Evolutionary conservation across 1,140 invertebrate species (phyloP).

Genomic region (Trissolcus basalis): DNA sequence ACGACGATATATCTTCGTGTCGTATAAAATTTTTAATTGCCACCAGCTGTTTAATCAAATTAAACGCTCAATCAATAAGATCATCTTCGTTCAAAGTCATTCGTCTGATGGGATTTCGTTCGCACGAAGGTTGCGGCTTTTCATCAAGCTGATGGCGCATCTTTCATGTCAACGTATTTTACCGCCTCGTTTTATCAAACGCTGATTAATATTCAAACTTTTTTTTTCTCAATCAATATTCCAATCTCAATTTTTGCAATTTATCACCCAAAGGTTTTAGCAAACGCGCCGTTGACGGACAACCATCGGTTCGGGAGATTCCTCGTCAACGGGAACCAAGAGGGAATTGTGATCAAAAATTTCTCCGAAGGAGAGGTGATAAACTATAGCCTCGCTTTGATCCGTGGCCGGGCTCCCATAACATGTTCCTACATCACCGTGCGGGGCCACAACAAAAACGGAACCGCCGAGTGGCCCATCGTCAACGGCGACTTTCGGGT

Average conservation of each 20-base stretch:
- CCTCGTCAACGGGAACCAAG: constrained; percentile 62
- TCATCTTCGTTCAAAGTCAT: constrained; percentile 12
- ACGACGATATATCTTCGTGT: no score
- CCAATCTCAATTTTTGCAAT: background rate
- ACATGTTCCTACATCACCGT: constrained; percentile 65
- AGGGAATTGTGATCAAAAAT: constrained; percentile 68
- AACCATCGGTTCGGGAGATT: constrained; percentile 57
- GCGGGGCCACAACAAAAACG: constrained; percentile 64
- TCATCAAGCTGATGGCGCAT: background rate
- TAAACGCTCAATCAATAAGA: background rate
- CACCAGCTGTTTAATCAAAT: constrained; percentile 5
- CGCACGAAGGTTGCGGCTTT: constrained; percentile 7
- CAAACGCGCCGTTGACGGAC: constrained; percentile 60
- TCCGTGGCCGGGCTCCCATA: constrained; percentile 65
- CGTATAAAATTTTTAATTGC: no score
- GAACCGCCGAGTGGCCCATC: constrained; percentile 69
- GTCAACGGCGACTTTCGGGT: constrained; percentile 71
- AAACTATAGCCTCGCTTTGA: constrained; percentile 70
- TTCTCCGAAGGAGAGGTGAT: constrained; percentile 68
- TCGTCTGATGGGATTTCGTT: constrained; percentile 27
- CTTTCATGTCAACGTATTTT: constrained; percentile 6
- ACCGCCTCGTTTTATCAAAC: no score
- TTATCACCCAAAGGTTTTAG: constrained; percentile 63
- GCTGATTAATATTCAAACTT: no score
- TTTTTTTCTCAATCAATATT: no score